These are phyloP conservation scores for Etheostoma perlongum DNA, from an alignment of 2,797 vertebrate genomes.

Conservation along the genomic window DNA sequence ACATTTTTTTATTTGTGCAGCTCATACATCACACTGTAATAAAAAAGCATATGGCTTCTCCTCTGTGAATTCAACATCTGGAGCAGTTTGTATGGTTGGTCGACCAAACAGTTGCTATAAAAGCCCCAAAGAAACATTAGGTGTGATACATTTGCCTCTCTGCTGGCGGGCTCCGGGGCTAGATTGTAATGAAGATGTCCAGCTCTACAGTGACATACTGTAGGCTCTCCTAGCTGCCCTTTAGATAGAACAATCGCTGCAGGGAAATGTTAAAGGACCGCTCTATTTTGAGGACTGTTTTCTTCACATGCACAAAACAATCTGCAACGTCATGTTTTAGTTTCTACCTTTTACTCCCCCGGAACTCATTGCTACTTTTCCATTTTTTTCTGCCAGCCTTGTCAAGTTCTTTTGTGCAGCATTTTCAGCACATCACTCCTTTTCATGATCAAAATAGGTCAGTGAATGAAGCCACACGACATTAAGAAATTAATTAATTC, in stretches of 20 bases:
- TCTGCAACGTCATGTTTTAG: background rate
- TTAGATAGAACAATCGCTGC: conserved; percentile 41
- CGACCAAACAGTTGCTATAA: conserved; percentile 57
- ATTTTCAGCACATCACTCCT: conserved; percentile 17
- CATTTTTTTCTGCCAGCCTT: conserved; percentile 18
- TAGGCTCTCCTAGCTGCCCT: conserved; percentile 44
- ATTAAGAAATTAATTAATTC: conserved; percentile 37
- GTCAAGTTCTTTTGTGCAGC: conserved; percentile 26
- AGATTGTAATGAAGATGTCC: conserved; percentile 68
- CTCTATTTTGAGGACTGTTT: conserved; percentile 16
- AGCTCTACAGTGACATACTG: conserved; percentile 44
- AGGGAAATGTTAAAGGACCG: conserved; percentile 30
- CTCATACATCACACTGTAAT: conserved; percentile 56
- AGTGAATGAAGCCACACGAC: conserved; percentile 46
- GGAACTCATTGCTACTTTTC: background rate
- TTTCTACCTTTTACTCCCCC: background rate
- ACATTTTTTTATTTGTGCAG: conserved; percentile 33
- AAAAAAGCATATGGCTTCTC: conserved; percentile 52
- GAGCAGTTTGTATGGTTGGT: conserved; percentile 63
- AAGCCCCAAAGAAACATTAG: conserved; percentile 57
- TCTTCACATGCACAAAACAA: conserved; percentile 21
- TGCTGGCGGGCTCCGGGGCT: conserved; percentile 40
- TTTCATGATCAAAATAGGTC: conserved; percentile 58
- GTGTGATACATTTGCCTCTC: conserved; percentile 54
- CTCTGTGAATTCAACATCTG: conserved; percentile 67